Percentiles rank a stretch among this genome's conserved stretches.
Conservation (phyloP, 2,797 vertebrate species). For the Linurgus olivaceus region DNA sequence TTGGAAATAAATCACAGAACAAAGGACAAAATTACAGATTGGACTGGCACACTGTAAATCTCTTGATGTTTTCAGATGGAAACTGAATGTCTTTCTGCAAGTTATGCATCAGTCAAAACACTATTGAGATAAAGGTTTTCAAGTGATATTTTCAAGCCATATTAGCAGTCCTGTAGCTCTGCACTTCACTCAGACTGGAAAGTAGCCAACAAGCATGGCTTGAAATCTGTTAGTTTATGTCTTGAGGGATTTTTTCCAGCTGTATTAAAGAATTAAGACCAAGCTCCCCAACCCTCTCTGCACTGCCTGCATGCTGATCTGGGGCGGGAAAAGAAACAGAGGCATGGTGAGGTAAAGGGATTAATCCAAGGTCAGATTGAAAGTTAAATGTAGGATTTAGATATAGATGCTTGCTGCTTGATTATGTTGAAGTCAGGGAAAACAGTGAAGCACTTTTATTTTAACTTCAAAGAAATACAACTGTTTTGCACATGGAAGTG, state of each 20-base stretch:
- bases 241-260: slow-evolving; percentile 61
- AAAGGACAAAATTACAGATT: slow-evolving; percentile 32
- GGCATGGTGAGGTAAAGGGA: slow-evolving; percentile 53
- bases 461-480: slow-evolving; percentile 47
- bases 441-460: slow-evolving; percentile 45
- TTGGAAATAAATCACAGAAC: slow-evolving; percentile 50
- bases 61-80: slow-evolving; percentile 17
- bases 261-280: slow-evolving; percentile 62
- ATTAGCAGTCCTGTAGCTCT: background rate
- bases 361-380: slow-evolving; percentile 49
- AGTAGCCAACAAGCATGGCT: slow-evolving; percentile 44
- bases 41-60: background rate
- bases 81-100: slow-evolving; percentile 16
- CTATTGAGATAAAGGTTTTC: slow-evolving; percentile 22
- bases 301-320: slow-evolving; percentile 41
- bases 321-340: slow-evolving; percentile 47
- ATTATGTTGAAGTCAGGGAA: slow-evolving; percentile 41
- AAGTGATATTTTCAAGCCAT: slow-evolving; percentile 37
- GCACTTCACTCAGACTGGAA: slow-evolving; percentile 30
- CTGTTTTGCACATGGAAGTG: slow-evolving; percentile 30
- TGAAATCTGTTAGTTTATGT: slow-evolving; percentile 56
- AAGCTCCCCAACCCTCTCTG: slow-evolving; percentile 11
- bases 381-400: slow-evolving; percentile 38
- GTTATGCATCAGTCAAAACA: slow-evolving; percentile 29
- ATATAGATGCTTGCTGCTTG: background rate